Conservation (phyloP, 2,113 vertebrate genomes). For the Gallinago media region DNA sequence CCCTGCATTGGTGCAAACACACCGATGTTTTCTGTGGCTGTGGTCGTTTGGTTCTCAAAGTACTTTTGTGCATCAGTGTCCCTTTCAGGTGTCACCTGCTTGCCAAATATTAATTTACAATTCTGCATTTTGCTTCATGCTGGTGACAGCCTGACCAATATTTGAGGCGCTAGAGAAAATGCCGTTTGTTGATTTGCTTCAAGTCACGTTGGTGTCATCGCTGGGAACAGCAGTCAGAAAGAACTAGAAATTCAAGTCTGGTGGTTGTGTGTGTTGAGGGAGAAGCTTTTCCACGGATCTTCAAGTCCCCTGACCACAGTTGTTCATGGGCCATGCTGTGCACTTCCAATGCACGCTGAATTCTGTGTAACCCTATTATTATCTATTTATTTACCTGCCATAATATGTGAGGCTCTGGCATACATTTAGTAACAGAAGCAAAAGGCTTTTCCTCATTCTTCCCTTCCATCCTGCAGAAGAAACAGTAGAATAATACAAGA, state of each 20-base stretch:
- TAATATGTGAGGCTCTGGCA: neutral
- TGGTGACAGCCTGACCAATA: neutral
- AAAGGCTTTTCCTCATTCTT: neutral
- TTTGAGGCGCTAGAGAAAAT: neutral
- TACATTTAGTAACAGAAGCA: neutral
- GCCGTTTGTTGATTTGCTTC: neutral
- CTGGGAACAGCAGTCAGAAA: neutral
- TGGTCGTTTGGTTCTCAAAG: neutral
- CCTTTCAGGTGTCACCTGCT: neutral
- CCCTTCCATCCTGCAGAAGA: neutral
- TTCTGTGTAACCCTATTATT: neutral
- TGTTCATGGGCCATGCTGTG: neutral
- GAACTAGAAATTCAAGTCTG: neutral
- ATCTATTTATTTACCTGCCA: conserved; percentile 4
- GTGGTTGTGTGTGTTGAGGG: neutral
- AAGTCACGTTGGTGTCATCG: neutral
- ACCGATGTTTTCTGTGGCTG: neutral
- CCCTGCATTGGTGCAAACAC: neutral
- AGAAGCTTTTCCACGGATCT: neutral
- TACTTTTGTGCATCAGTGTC: neutral
- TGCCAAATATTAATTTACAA: neutral
- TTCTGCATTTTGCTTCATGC: neutral
- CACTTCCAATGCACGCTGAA: neutral
- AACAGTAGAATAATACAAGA: neutral
- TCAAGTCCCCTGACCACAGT: neutral